phyloP scores from a whole-genome alignment of 2,797 vertebrate genomes.

The Stomatorhinus walkeri region DNA sequence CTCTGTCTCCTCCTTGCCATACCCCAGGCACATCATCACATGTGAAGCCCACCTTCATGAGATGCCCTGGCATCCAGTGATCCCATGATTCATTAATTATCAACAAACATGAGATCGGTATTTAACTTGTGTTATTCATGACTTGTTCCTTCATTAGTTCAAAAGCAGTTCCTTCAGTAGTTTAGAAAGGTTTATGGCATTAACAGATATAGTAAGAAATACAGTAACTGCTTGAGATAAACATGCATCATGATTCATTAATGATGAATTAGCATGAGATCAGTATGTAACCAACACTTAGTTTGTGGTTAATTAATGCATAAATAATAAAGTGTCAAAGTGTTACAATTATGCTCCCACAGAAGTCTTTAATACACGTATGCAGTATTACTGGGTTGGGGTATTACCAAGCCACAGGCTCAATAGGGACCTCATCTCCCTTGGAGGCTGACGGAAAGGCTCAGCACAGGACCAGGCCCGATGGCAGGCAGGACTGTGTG shows the following conservation, averaged over 20 bases:
- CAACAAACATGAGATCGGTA: background rate
- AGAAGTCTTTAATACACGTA: background rate
- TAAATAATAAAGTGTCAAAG: background rate
- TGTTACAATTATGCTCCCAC: background rate
- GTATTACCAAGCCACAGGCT: background rate
- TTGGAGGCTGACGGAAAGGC: background rate
- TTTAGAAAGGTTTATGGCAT: background rate
- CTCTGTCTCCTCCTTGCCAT: background rate
- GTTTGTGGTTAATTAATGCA: background rate
- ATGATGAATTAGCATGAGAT: background rate
- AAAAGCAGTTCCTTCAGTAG: background rate
- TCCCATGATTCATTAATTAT: background rate
- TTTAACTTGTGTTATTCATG: too few relatives aligned
- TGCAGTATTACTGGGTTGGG: background rate
- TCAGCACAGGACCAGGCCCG: background rate
- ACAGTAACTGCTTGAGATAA: background rate
- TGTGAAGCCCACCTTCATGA: background rate
- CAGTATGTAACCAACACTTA: background rate
- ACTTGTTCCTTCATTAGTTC: background rate
- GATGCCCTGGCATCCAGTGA: background rate
- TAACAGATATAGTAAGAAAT: background rate
- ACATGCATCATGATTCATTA: background rate
- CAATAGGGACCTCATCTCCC: background rate
- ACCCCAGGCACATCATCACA: background rate
- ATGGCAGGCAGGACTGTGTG: background rate